Evolutionary conservation across 2,797 vertebrate species (phyloP).

Genomic region (Brachymystax lenok): DNA sequence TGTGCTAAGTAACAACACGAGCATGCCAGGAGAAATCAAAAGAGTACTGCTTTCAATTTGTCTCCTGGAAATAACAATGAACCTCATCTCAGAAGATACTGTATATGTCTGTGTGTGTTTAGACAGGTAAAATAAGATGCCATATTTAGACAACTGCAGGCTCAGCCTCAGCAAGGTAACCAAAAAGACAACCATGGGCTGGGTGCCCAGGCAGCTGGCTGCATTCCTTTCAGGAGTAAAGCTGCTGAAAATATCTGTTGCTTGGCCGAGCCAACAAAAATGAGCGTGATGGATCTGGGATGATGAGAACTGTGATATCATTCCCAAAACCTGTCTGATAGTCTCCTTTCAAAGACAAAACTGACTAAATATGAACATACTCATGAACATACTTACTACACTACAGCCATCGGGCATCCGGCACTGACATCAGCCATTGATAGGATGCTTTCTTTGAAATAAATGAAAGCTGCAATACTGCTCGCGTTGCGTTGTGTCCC

Average conservation of each 20-base stretch:
- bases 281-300: conserved; percentile 9
- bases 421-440: too few relatives aligned
- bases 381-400: not conserved
- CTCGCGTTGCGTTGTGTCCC: too few relatives aligned
- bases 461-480: too few relatives aligned
- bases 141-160: conserved; percentile 53
- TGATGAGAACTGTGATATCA: conserved; percentile 3
- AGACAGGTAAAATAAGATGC: conserved; percentile 33
- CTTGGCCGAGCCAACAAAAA: conserved; percentile 50
- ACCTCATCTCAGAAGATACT: not conserved
- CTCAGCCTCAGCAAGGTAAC: conserved; percentile 32
- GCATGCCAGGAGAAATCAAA: not conserved
- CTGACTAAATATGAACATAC: not conserved
- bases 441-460: too few relatives aligned
- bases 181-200: conserved; percentile 6
- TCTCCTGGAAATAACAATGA: not conserved
- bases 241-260: conserved; percentile 35
- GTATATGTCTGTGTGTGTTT: not conserved
- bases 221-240: conserved; percentile 49
- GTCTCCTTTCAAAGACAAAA: not conserved
- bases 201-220: conserved; percentile 16
- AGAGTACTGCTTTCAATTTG: not conserved
- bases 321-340: not conserved
- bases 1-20: not conserved
- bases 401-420: not conserved